Base-by-base conservation (phyloP, 2,113 vertebrate species). In the Callorhinus ursinus region DNA sequence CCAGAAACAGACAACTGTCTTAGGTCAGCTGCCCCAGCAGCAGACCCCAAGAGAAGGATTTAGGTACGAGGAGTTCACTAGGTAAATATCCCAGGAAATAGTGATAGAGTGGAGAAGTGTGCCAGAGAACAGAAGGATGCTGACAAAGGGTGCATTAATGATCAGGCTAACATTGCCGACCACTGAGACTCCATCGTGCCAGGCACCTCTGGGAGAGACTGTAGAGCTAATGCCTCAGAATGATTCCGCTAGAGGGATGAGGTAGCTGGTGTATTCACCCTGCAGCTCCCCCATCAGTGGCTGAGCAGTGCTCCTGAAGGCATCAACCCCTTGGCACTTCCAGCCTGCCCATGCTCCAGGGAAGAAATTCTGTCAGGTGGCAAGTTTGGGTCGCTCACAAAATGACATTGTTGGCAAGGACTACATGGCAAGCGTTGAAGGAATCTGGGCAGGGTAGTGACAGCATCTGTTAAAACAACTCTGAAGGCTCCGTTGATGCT, bases 1-100 rank as follows among this genome's bases (percentile, higher is more conserved):
- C 33, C 46, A 65, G 69, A 90, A 92, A 49, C 31, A 65, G 61
- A 95, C 21, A 85, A 80, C 24, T 85, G 53, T 96, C 88, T 74
- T 87, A 46, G 42, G 13, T 69, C 65, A 19, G 67, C 4, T 69
- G 39, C 15, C 82, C 49, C 13, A 88, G 61, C 92, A 76, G 59
- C 21, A 81, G 39, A 19, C n/a, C 19, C 14, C 31, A 55, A 81
- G 69, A 76, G 42, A 93, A 95, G 31, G 42, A 80, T 53, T 76
- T 93, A 26, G 46, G 61, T 55, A 1, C 46, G 31, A 63, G 28
- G 26, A 74, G 16, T 81, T 84, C 18, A 90, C 55, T 76, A 90
- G 13, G 22, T 6, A 86, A 96, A 57, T 28, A 74, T 22, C 49
- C 65, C 42, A 87, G n/a, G 61, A 93, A 87, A 88, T 72, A 84